Percentiles rank a stretch among this genome's conserved stretches.
phyloP scores from a whole-genome alignment of 2,888 invertebrate species.

The Agrochola lota region DNA sequence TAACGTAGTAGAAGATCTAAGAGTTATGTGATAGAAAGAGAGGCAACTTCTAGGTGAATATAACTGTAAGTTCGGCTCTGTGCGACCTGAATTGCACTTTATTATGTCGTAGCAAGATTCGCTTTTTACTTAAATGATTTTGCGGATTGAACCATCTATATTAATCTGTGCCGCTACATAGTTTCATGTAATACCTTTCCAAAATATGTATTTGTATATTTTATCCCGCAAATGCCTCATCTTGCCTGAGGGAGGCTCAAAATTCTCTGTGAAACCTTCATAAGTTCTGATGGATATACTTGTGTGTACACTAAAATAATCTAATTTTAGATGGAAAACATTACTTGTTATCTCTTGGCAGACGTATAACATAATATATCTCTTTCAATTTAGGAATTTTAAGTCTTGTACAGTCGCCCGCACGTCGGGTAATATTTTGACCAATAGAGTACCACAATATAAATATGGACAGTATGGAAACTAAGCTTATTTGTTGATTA shows the following conservation, averaged over 20 bases:
- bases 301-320: conserved; percentile 37
- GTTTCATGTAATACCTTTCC: conserved; percentile 25
- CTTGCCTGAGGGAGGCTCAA: conserved; percentile 51
- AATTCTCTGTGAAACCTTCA: conserved; percentile 45
- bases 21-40: too few relatives aligned
- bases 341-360: conserved; percentile 32
- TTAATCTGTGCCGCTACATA: background rate
- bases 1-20: too few relatives aligned
- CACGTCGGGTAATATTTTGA: background rate
- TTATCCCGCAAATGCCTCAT: conserved; percentile 42
- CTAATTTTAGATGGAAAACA: conserved; percentile 32
- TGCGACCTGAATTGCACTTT: too few relatives aligned
- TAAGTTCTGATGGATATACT: conserved; percentile 45
- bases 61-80: too few relatives aligned
- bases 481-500: too few relatives aligned
- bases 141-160: too few relatives aligned
- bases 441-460: too few relatives aligned
- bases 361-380: conserved; percentile 17
- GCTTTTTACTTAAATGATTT: too few relatives aligned
- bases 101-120: too few relatives aligned
- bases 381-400: conserved; percentile 10
- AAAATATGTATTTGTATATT: conserved; percentile 55
- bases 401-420: background rate
- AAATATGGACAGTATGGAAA: too few relatives aligned
- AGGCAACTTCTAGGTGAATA: too few relatives aligned